A percentile compares a stretch with the other conserved stretches of the same genome.
Evolutionary conservation across 2,113 vertebrate species (phyloP).

Genomic region (Calcarius ornatus): DNA sequence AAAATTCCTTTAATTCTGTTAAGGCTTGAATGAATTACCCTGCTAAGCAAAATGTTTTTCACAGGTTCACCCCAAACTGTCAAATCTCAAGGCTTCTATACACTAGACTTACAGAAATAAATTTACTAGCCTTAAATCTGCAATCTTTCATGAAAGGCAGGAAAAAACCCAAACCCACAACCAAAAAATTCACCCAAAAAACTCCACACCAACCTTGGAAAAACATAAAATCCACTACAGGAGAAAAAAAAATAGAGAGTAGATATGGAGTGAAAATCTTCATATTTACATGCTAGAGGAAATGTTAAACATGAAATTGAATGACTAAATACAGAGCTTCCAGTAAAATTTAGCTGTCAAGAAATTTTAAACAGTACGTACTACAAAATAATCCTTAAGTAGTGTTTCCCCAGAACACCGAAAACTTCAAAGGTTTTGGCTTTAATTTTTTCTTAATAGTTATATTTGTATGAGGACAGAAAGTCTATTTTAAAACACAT

Average conservation of each 20-base stretch:
- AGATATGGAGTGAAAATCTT: background rate
- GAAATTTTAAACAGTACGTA: background rate
- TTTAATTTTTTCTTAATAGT: background rate
- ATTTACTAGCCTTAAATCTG: constrained; percentile 4
- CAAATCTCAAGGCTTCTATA: background rate
- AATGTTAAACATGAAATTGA: background rate
- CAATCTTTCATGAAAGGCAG: background rate
- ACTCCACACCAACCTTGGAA: background rate
- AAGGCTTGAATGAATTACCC: background rate
- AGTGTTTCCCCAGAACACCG: background rate
- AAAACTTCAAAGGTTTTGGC: background rate
- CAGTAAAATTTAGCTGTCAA: background rate
- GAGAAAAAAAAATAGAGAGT: background rate
- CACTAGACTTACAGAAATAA: background rate
- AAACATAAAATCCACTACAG: background rate
- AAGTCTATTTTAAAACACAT: background rate
- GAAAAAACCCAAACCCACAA: background rate
- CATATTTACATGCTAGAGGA: background rate
- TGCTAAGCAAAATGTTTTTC: background rate
- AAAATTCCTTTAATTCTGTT: background rate
- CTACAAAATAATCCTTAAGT: background rate
- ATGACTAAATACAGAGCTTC: background rate
- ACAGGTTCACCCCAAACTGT: background rate
- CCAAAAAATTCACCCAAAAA: too few species aligned
- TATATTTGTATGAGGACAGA: background rate